Conservation (phyloP, 1,140 invertebrate genomes). For the Zaprionus tsacasi region DNA sequence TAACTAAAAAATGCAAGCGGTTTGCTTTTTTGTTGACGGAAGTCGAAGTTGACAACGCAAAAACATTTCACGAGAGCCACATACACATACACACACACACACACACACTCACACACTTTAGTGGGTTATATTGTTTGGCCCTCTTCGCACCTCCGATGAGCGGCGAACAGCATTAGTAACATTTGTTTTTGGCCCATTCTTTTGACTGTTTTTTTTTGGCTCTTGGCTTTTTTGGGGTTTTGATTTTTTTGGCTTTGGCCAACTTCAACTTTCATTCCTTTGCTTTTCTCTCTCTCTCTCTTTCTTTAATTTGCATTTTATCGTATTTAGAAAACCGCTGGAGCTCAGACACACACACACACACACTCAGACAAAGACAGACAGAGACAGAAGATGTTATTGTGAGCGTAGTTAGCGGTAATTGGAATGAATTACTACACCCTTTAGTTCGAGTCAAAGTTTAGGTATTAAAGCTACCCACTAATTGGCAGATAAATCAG, state of each 20-base stretch:
- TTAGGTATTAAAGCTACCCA: neutral
- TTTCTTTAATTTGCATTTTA: slow-evolving; percentile 78
- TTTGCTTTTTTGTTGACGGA: slow-evolving; percentile 70
- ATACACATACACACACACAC: slow-evolving; percentile 21
- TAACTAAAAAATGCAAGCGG: slow-evolving; percentile 50
- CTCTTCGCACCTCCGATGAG: slow-evolving; percentile 49
- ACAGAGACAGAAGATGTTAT: no score
- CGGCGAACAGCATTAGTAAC: slow-evolving; percentile 22
- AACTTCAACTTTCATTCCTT: slow-evolving; percentile 74
- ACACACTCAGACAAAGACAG: no score
- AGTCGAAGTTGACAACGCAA: slow-evolving; percentile 54
- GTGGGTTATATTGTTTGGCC: slow-evolving; percentile 35
- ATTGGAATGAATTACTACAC: slow-evolving; percentile 6
- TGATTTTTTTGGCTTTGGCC: slow-evolving; percentile 39
- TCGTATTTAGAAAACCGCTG: slow-evolving; percentile 40
- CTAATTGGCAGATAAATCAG: slow-evolving; percentile 3
- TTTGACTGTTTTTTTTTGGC: slow-evolving; percentile 48
- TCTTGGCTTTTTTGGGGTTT: slow-evolving; percentile 1
- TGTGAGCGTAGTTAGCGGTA: neutral
- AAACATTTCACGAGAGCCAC: slow-evolving; percentile 21
- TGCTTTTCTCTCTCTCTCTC: slow-evolving; percentile 50
- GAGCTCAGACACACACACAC: slow-evolving; percentile 34
- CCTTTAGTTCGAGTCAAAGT: neutral
- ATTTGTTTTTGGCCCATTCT: slow-evolving; percentile 64
- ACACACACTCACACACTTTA: slow-evolving; percentile 11